Evolutionary conservation across 64 coral and sea anemone species (phyloP).

Genomic region (Porites lutea): DNA sequence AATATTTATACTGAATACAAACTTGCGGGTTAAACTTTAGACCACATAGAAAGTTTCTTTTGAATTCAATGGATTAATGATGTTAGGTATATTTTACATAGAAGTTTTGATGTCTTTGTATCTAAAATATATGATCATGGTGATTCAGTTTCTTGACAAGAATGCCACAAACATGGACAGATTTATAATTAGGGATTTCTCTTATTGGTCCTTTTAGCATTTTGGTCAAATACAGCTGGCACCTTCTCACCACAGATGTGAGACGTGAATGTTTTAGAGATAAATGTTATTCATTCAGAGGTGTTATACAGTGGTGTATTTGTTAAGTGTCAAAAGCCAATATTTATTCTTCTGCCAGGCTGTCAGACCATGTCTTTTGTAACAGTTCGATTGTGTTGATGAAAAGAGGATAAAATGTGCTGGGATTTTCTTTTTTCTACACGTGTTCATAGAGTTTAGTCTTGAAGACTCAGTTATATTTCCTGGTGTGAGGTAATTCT

Average conservation of each 20-base stretch:
- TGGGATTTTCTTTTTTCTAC: not conserved
- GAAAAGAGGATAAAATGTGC: not conserved
- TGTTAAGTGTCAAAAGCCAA: constrained; percentile 22
- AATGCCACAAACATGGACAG: not conserved
- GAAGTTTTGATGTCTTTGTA: not conserved
- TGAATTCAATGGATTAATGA: too few relatives aligned
- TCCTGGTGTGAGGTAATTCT: too few relatives aligned
- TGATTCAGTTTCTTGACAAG: not conserved
- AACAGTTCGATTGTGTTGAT: not conserved
- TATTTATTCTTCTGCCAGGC: not conserved
- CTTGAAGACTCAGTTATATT: too few relatives aligned
- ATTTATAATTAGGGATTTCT: not conserved
- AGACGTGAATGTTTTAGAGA: not conserved
- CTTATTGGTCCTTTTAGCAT: not conserved
- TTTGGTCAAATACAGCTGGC: constrained; percentile 33
- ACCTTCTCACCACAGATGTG: constrained; percentile 4
- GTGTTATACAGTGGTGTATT: not conserved
- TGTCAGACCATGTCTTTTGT: not conserved
- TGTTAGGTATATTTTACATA: too few relatives aligned
- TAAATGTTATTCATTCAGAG: constrained; percentile 7
- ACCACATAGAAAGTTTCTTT: too few relatives aligned
- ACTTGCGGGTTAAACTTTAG: too few relatives aligned
- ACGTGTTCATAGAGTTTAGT: too few relatives aligned
- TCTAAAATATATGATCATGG: not conserved
- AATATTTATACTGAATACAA: too few relatives aligned